Evolutionary conservation across 2,113 vertebrate species (phyloP), one percentile per base, ranked within the genome.

Genomic region (Sterrhoptilus dennistouni): DNA sequence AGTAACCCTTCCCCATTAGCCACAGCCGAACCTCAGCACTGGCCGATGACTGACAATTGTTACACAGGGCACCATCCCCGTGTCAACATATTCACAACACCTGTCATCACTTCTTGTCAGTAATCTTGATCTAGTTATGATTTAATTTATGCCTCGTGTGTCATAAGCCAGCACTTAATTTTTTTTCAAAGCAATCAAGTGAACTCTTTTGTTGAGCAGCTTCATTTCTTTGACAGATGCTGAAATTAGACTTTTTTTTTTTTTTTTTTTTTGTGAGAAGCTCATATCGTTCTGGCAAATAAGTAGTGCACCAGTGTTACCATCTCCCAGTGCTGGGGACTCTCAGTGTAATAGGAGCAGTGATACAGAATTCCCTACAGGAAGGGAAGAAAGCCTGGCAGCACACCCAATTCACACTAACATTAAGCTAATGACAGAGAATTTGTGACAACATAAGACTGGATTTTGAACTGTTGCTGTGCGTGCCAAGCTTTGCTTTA

Each of bases 91-190:
- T 97, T 98, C 97, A 95, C 96, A 97, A 92, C 96, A 97, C 94
- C 98, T 98, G 98, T 97, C 98, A 97, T 97, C 98, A 79, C 93
- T 89, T 89, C 93, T 97, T 96, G 94, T 97, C 97, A 97, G 91
- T 76, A n/a, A 96, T 72, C 82, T 83, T 45, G 36, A 92, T 97
- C 69, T 91, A 36, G 83, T 82, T 81, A 91, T 60, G 87, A 97
- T 97, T 97, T 98, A 97, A 98, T 97, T 98, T 98, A 98, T 96
- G 97, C 96, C 86, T 96, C 4, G 33, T 25, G 79, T 97, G 96
- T 96, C 94, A 86, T 44, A 89, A 97, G 71, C 71, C 94, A 76
- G 91, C 85, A 19, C 87, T 93, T 95, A 53, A 36, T 83, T 94
- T 82, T 64, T 45, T 63, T 93, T 87, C 96, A 90, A 63, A 95